Evolutionary conservation across 2,888 invertebrate genomes (phyloP).

Genomic region (Chesias legatella): DNA sequence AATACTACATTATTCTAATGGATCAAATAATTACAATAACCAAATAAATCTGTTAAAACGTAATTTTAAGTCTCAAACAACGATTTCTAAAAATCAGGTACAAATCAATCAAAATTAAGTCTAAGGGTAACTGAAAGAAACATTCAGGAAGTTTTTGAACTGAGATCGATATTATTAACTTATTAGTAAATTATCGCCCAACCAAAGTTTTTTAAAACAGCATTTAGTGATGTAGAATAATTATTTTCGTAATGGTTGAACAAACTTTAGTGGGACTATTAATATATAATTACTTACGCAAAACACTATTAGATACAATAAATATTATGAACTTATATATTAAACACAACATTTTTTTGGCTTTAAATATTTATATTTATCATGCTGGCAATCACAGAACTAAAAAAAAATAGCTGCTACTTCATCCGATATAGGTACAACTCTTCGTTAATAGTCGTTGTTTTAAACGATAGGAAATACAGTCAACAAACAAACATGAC

Average conservation of each 20-base stretch:
- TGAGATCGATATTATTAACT: conserved; percentile 64
- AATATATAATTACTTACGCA: conserved; percentile 28
- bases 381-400: conserved; percentile 73
- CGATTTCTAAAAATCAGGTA: conserved; percentile 72
- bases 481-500: conserved; percentile 5
- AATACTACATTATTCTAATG: conserved; percentile 51
- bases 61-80: conserved; percentile 72
- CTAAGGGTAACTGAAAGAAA: conserved; percentile 75
- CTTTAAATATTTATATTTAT: conserved; percentile 57
- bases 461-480: conserved; percentile 5
- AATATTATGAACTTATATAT: conserved; percentile 49
- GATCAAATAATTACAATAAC: conserved; percentile 52
- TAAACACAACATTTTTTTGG: conserved; percentile 69
- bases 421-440: conserved; percentile 23
- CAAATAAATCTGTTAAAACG: conserved; percentile 70
- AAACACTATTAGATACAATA: conserved; percentile 33
- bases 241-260: background rate
- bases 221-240: background rate
- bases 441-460: conserved; percentile 23
- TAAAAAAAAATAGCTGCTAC: conserved; percentile 44
- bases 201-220: conserved; percentile 6
- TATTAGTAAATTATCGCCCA: conserved; percentile 25
- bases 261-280: conserved; percentile 12
- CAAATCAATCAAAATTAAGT: conserved; percentile 74
- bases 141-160: conserved; percentile 60